Percentiles rank a stretch among this genome's conserved stretches.
Evolutionary conservation across 1,140 invertebrate genomes (phyloP).

Genomic region (Micrasema longulum): DNA sequence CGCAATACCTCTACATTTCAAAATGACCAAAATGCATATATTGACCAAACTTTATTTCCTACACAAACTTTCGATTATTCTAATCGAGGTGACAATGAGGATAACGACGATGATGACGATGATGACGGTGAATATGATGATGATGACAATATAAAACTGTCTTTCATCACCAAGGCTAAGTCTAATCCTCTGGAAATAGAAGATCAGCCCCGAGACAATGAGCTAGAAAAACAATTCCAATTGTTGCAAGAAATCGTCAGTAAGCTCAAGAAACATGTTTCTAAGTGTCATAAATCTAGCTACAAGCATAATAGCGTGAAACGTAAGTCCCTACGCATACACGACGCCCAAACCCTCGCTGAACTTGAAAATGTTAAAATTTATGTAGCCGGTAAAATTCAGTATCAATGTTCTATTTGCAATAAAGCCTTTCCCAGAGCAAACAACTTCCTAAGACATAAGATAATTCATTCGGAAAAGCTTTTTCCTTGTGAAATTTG

Average conservation of each 20-base stretch:
- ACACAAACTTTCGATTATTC: slow-evolving; percentile 3
- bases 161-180: not conserved
- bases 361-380: slow-evolving; percentile 62
- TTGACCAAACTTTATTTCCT: slow-evolving; percentile 21
- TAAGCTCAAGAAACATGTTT: slow-evolving; percentile 20
- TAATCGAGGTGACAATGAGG: not conserved
- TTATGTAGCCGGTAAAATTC: slow-evolving; percentile 63
- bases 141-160: not conserved
- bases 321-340: slow-evolving; percentile 45
- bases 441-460: slow-evolving; percentile 65
- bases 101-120: not conserved
- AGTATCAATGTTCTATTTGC: slow-evolving; percentile 58
- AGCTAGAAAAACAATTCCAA: slow-evolving; percentile 22
- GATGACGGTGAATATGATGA: not conserved
- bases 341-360: slow-evolving; percentile 41
- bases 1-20: slow-evolving; percentile 5
- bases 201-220: not conserved
- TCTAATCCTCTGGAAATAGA: not conserved
- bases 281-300: slow-evolving; percentile 4
- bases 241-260: slow-evolving; percentile 21
- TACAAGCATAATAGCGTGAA: slow-evolving; percentile 14
- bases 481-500: slow-evolving; percentile 24
- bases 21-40: slow-evolving; percentile 8
- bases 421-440: slow-evolving; percentile 45
- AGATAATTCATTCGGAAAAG: slow-evolving; percentile 77